Evolutionary conservation across 2,113 vertebrate species (phyloP).

Genomic region (Plecotus auritus): DNA sequence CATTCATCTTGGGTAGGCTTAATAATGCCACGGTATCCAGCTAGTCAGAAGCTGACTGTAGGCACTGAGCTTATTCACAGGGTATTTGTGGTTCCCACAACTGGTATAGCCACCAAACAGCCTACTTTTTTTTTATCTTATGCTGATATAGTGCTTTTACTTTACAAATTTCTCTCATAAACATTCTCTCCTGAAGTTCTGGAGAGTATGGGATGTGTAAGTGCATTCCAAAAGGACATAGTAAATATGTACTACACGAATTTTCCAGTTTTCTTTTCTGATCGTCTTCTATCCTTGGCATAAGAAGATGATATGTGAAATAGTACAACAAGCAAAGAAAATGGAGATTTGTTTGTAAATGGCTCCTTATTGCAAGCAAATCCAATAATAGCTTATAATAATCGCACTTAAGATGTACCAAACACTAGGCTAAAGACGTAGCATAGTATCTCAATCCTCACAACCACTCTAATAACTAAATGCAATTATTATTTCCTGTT

Average conservation of each 20-base stretch:
- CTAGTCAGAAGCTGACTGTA: neutral
- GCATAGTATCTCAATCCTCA: neutral
- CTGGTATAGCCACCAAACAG: neutral
- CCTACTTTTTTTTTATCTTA: neutral
- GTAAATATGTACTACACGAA: neutral
- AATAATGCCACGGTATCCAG: neutral
- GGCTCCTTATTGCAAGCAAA: neutral
- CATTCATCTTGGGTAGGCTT: neutral
- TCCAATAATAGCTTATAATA: neutral
- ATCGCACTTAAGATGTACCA: neutral
- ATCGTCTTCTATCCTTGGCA: neutral
- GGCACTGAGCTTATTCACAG: neutral
- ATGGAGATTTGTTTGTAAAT: neutral
- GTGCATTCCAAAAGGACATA: neutral
- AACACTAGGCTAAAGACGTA: fast-evolving
- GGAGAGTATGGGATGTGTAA: neutral
- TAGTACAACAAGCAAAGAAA: neutral
- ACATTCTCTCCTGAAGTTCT: neutral
- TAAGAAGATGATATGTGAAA: neutral
- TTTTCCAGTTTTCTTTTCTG: neutral
- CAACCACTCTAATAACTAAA: neutral
- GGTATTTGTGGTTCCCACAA: neutral
- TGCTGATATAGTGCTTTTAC: neutral
- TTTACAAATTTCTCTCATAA: neutral
- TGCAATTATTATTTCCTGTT: neutral